These are phyloP conservation scores for Mormyrus iriodes DNA, from an alignment of 2,113 vertebrate species.

Conservation along the genomic window DNA sequence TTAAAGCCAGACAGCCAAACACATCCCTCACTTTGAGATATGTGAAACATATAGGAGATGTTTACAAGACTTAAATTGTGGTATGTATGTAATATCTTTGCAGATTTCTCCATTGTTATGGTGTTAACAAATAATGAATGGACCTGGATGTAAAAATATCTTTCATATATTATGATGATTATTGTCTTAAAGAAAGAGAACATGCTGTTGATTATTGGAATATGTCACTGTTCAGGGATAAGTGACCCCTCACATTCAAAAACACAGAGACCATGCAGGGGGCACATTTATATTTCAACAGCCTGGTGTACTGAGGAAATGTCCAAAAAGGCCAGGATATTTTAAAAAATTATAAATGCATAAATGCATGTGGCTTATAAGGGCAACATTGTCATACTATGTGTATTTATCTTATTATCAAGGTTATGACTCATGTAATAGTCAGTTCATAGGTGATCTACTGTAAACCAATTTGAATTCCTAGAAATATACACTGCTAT, in stretches of 20 bases:
- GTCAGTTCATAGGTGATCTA: background rate
- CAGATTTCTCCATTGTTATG: no score
- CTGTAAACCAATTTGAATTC: background rate
- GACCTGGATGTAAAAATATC: background rate
- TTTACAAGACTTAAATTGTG: background rate
- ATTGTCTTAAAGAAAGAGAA: background rate
- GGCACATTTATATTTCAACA: conserved; percentile 58
- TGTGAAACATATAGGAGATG: no score
- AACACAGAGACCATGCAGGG: conserved; percentile 42
- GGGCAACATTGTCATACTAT: conserved; percentile 20
- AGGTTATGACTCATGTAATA: background rate
- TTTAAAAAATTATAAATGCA: no score
- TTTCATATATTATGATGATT: background rate
- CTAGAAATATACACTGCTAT: background rate
- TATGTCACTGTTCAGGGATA: conserved; percentile 33
- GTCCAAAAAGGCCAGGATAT: conserved; percentile 28
- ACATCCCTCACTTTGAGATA: no score
- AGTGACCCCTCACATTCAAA: conserved; percentile 29
- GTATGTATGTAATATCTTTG: background rate
- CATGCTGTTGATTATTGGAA: conserved; percentile 23
- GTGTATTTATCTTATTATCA: background rate
- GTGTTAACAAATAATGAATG: background rate
- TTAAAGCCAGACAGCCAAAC: no score
- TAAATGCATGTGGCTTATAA: conserved; percentile 47
- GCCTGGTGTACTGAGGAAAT: conserved; percentile 19